Base-by-base conservation (phyloP, 2,888 invertebrate species). In the Drosophila koepferae region DNA sequence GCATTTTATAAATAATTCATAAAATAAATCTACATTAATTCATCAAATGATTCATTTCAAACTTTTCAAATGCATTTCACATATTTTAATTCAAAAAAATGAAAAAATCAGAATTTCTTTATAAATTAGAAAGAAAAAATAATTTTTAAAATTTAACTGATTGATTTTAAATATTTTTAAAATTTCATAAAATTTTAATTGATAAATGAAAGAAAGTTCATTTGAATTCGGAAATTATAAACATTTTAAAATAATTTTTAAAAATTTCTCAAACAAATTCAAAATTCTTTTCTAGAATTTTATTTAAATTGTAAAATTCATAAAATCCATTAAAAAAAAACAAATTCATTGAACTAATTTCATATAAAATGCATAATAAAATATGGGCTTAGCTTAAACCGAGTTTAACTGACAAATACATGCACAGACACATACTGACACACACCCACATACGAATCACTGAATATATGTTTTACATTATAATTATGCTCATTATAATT, bases 331-430 rank as follows among this genome's bases (percentile, higher is more conserved):
- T 49, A 10, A 49, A n/a, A 3, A 7, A 28, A 10, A 49, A n/a
- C 1, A 7, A 28, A 31, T 49, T 16, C 46, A 48, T 48, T 8
- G 16, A 48, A 28, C 12, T 14, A 51, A n/a, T 1, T 34, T 18
- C 51, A 51, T 51, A 51, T 2, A 23, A 38, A 77, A 81, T 64
- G 71, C 72, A 85, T 73, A 28, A 76, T 28, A 73, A 23, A 23
- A 54, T 55, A 61, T 75, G 87, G 79, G 87, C 89, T 73, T 84
- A 89, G 89, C 80, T 85, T 81, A 82, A 85, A 84, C 87, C 82
- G 87, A 85, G 85, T 85, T 85, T 89, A 85, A 85, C 84, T 86
- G 74, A 78, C 44, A 72, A 54, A 62, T 62, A 75, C 48, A 63
- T 34, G 55, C 28, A 65, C 41, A 58, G 2, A 69, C 40, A 74